Base-by-base conservation (phyloP, 2,888 invertebrate genomes). In the Baccha elongata region DNA sequence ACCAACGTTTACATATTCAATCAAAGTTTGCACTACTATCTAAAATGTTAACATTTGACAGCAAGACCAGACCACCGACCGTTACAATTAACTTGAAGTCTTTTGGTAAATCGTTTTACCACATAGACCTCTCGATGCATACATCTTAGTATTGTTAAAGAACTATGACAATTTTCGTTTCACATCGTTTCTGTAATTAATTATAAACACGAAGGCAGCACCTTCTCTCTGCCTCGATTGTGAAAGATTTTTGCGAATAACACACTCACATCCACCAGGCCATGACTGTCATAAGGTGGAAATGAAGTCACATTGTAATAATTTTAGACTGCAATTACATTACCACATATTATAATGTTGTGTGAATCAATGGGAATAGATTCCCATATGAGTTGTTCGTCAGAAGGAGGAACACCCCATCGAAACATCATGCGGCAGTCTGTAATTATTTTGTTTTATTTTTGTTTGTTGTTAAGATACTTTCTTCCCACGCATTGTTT, bases 111-210 rank as follows among this genome's bases (percentile, higher is more conserved):
- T 60, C 48, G 26, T 40, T 53, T 53, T 13, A 50, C 26, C 26
- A 60, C 10, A 42, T 17, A 29, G 19, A 29, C 60, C 17, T 44
- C 7, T 46, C n/a, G 3, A 13, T 32, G 1, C 19, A 21, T 7
- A 17, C n/a, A 0, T 55, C 1, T 32, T 3, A 6, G 26, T 8
- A 8, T 29, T 62, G 48, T 58, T 15, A 80, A 58, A 29, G 40
- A 68, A 68, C 62, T 79, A 55, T 69, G 80, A 73, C 72, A 73
- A 37, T 73, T 58, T 68, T 64, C 78, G 69, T 73, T 83, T 78
- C 83, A 78, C 78, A 73, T 78, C 72, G 78, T 78, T 83, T 83
- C 76, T 58, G 64, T 55, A 68, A 78, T 83, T 83, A 83, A 83
- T 78, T 83, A 64, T 72, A 64, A 64, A 44, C 58, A 58, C 44